A percentile compares a stretch with the other conserved stretches of the same genome.
Evolutionary conservation across 92 coral and sea anemone genomes (phyloP).

Genomic region (Desmophyllum pertusum): DNA sequence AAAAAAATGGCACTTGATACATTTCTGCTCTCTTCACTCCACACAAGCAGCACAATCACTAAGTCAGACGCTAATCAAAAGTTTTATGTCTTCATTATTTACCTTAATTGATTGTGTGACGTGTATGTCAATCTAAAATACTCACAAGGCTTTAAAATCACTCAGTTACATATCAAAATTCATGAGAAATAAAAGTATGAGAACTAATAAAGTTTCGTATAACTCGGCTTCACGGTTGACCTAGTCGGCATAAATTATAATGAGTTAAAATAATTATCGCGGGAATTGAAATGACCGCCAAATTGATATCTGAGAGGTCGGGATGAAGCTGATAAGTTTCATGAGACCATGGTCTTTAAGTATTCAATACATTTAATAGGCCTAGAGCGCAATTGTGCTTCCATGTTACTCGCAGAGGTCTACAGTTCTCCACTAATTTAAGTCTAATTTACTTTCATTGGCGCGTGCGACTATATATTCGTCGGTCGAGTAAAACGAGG

Average conservation of each 20-base stretch:
- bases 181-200: background rate
- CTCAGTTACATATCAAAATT: no score
- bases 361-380: no score
- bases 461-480: no score
- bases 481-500: no score
- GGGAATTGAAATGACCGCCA: background rate
- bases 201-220: background rate
- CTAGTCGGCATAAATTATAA: background rate
- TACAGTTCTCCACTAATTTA: no score
- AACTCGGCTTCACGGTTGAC: background rate
- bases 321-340: background rate
- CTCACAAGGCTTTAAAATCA: no score
- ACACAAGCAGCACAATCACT: background rate
- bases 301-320: no score
- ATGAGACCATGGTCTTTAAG: background rate
- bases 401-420: no score
- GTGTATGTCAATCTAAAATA: no score
- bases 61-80: background rate
- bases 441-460: no score
- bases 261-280: conserved; percentile 1
- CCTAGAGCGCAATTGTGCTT: no score
- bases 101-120: background rate
- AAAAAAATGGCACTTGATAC: background rate
- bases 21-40: background rate
- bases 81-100: background rate